phyloP scores from a whole-genome alignment of 2,888 invertebrate species.

The Andrena praecox region DNA sequence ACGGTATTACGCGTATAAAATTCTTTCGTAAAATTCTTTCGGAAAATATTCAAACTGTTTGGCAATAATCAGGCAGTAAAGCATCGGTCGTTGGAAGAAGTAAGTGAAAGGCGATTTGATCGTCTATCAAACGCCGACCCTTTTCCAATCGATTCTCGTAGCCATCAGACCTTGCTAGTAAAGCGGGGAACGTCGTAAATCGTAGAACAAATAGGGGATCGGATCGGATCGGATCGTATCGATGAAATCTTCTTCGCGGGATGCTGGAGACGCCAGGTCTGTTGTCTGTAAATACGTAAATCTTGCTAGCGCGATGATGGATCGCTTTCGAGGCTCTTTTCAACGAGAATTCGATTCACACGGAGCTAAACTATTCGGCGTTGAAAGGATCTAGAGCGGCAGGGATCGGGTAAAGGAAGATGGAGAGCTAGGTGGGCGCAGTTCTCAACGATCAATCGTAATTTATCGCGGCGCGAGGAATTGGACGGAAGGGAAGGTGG shows the following conservation, averaged over 20 bases:
- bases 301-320: not conserved
- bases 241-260: not conserved
- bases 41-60: not conserved
- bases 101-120: not conserved
- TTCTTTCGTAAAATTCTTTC: not conserved
- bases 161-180: not conserved
- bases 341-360: not conserved
- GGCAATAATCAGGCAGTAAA: not conserved
- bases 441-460: not conserved
- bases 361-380: not conserved
- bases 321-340: not conserved
- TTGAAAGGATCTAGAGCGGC: not conserved
- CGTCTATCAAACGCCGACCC: not conserved
- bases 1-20: too few species aligned
- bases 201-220: not conserved
- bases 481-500: not conserved
- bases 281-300: conserved; percentile 1
- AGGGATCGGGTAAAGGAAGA: not conserved
- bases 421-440: not conserved
- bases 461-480: not conserved
- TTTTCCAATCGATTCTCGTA: not conserved
- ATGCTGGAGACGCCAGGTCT: not conserved
- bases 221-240: not conserved
- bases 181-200: not conserved
- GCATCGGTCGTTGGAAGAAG: not conserved